Evolutionary conservation across 2,888 invertebrate species (phyloP), one percentile per base, ranked within the genome.

Genomic region (Callyntrura sp.): DNA sequence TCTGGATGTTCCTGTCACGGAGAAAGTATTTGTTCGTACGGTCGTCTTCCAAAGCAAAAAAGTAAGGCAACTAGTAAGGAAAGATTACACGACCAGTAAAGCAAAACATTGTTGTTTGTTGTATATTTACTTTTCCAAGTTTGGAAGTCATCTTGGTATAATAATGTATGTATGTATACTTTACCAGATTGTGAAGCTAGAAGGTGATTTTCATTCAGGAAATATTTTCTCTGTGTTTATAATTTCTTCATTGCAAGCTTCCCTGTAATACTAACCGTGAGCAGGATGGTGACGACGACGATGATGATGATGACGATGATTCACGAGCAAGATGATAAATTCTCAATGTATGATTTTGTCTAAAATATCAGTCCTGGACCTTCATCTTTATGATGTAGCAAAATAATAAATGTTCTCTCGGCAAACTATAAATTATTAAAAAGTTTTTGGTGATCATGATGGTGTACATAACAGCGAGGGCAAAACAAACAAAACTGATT

Each of bases 21-120:
- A 88, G 88, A 88, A 84, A 88, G 88, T 78, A 88, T 88, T 88
- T 88, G 88, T 82, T 88, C 57, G 43, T 55, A 45, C 35, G 62
- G 76, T 12, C n/a, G 17, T 48, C 48, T 11, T n/a, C 20, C 45
- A 73, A 48, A 48, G 48, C 78, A 55, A 81, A n/a, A 43, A 60
- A 60, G 43, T 35, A 35, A 60, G 79, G n/a, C 51, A 23, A 57
- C 45, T n/a, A 79, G 79, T 6, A 5, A 57, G 45, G 17, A 45
- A 20, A 79, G 28, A 79, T 57, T 12, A 76, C 28, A 57, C 8
- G 57, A 25, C 25, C 17, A n/a, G 76, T 20, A 70, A n/a, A 35
- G n/a, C 14, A 3, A 5, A 14, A 70, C 43, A 14, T 45, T 45
- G n/a, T 35, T 68, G 35, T 35, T 68, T 12, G n/a, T 35, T 68